Conservation (phyloP, 2,113 vertebrate species). For the Notiomystis cincta region DNA sequence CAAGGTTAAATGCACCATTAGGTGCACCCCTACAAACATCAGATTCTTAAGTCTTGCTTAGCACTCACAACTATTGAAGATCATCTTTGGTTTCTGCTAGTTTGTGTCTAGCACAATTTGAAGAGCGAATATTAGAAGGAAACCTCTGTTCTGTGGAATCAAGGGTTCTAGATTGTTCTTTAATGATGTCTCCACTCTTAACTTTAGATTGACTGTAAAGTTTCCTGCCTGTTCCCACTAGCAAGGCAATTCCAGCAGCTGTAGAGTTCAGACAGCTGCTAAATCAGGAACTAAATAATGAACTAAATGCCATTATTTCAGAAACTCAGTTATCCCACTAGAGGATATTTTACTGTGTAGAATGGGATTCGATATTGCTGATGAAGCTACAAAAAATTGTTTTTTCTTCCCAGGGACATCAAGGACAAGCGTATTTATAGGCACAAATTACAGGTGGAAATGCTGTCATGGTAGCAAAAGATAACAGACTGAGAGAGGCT, state of each 20-base stretch:
- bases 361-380: background rate
- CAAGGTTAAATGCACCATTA: accelerated
- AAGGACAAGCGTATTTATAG: background rate
- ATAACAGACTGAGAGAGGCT: background rate
- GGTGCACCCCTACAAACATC: background rate
- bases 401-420: background rate
- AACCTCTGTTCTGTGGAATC: background rate
- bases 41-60: background rate
- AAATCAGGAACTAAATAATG: background rate
- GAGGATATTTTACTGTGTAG: background rate
- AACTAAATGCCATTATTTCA: background rate
- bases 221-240: background rate
- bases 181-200: background rate
- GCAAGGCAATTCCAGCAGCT: background rate
- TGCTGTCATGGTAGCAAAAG: background rate
- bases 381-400: background rate
- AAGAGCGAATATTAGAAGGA: background rate
- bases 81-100: background rate
- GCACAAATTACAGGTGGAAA: background rate
- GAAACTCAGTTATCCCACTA: background rate
- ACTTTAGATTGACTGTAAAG: background rate
- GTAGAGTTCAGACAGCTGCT: background rate
- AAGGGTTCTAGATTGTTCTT: background rate
- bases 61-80: background rate
- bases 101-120: background rate